phyloP scores from a whole-genome alignment of 2,797 vertebrate genomes.

The Myotis vivesi region DNA sequence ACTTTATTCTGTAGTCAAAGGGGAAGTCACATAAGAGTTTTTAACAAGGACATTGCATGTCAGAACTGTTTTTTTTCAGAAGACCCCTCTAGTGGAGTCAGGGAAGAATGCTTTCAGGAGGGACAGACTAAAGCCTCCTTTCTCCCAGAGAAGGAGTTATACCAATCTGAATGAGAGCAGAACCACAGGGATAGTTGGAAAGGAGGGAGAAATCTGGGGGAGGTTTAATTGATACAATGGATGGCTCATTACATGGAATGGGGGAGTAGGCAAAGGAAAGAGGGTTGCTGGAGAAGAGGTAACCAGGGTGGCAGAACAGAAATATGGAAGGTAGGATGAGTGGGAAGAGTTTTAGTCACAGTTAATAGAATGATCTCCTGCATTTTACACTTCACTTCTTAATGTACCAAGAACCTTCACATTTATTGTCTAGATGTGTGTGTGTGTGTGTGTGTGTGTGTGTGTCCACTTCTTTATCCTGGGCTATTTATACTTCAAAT shows the following conservation, averaged over 20 bases:
- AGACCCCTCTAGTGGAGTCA: background rate
- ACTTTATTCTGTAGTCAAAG: background rate
- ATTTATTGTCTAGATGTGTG: background rate
- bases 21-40: background rate
- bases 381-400: background rate
- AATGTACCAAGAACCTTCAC: background rate
- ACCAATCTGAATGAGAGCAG: background rate
- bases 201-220: background rate
- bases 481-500: background rate
- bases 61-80: background rate
- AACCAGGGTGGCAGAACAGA: background rate
- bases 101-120: background rate
- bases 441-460: no score
- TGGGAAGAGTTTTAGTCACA: background rate
- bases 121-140: background rate
- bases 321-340: background rate
- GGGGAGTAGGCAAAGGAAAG: background rate
- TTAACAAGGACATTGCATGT: background rate
- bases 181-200: background rate
- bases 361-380: background rate
- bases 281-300: background rate
- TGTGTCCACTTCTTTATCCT: fast-evolving
- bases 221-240: background rate
- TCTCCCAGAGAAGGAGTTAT: background rate
- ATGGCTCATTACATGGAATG: background rate